Conservation (phyloP, 2,113 vertebrate species). For the Pseudorhombus dupliciocellatus region DNA sequence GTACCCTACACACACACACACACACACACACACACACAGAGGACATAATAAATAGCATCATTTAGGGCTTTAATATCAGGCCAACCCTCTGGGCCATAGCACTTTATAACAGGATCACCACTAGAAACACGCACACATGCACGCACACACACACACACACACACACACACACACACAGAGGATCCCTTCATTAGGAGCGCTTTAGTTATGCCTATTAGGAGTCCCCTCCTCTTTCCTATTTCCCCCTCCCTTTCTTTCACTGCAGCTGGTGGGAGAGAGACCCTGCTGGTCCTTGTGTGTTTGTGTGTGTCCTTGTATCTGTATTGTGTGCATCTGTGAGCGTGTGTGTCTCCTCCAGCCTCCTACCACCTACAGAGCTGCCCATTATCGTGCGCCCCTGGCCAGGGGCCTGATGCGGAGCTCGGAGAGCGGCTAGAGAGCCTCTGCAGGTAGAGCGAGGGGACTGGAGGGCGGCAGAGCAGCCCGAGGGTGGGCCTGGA, state of each 20-base stretch:
- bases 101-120: constrained; percentile 82
- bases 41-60: constrained; percentile 88
- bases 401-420: constrained; percentile 78
- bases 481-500: constrained; percentile 63
- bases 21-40: constrained; percentile 39
- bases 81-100: constrained; percentile 80
- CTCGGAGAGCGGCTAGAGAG: constrained; percentile 79
- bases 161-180: constrained; percentile 39
- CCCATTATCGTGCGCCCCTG: constrained; percentile 85
- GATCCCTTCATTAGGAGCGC: constrained; percentile 75
- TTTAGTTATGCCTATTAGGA: constrained; percentile 81
- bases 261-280: constrained; percentile 83
- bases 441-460: constrained; percentile 79
- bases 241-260: constrained; percentile 71
- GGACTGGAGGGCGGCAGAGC: constrained; percentile 42
- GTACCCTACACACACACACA: constrained; percentile 61
- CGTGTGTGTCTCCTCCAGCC: constrained; percentile 63
- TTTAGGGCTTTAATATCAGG: constrained; percentile 86
- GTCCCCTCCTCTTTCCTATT: constrained; percentile 68
- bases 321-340: constrained; percentile 55
- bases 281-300: constrained; percentile 67
- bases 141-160: constrained; percentile 26
- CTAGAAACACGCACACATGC: constrained; percentile 56
- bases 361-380: constrained; percentile 64
- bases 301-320: constrained; percentile 55